Base-by-base conservation (phyloP, 92 coral and sea anemone genomes). In the Parazoanthus darwini region DNA sequence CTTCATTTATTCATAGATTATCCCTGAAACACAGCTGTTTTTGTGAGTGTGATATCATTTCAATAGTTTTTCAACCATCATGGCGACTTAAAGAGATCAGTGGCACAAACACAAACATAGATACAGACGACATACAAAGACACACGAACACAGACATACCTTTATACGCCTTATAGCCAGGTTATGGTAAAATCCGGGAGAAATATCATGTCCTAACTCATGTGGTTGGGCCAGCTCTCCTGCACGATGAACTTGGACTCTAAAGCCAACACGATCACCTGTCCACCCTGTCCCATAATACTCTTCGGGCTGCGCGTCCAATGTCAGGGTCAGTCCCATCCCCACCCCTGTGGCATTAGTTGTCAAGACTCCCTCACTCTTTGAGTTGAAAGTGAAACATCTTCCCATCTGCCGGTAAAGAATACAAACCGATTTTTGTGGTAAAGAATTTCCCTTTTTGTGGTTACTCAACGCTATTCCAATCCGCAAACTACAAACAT, bases 221-320 rank as follows among this genome's bases (percentile, higher is more conserved):
- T 18, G 11, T 26, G 71, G 29, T 7, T 63, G 86, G 56, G 86
- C 25, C 13, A 15, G n/a, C 75, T 82, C 86, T 18, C 86, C 86
- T 38, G 86, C 56, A 8, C 56, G 35, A 39, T 82, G 86, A 63
- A 82, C 48, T 20, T 82, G 51, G 48, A 82, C 23, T 65, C 86
- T 82, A 42, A 82, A 82, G 86, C 86, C 86, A 39, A 82, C 86
- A 6, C 86, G 86, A 8, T 82, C 46, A 0, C 20, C 46, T 15
- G 11, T 37, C 50, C n/a, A 37, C 50, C 33, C 39, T n/a, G 54
- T 9, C 56, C 50, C 18, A 37, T 63, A 63, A 63, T 82, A 82
- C 71, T 82, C 86, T 10, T 82, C 86, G 15, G 86, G 86, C 72
- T 82, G 86, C 2, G 86, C 86, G 29, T 82, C 58, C 75, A 82